Evolutionary conservation across 1,140 invertebrate species (phyloP), one percentile per base, ranked within the genome.

Genomic region (Conus ventricosus): DNA sequence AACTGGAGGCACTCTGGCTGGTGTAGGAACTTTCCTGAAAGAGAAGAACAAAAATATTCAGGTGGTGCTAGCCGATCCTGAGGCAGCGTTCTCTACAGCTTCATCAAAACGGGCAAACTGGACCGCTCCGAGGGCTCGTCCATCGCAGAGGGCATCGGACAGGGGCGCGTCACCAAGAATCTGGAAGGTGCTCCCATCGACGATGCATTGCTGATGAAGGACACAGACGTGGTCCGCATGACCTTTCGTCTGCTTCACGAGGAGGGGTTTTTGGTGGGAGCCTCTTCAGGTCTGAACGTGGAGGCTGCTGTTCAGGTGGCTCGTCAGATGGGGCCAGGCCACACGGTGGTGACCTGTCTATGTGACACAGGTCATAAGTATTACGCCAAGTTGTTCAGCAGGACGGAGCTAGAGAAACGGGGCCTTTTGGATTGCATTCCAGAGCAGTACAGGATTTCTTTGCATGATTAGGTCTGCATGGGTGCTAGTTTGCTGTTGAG

Each of bases 81-180:
- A 95, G 93, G 95, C 11, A 95, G 94, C 92, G 95, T 95, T 7
- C 90, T 95, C 51, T 95, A 94, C 87, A 1, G 57, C 86, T 95
- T 90, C 89, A 92, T 94, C 84, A 95, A 94, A 85, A 91, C 94
- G 88, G 95, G 95, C 55, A 94, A 94, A 85, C 86, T 95, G 23
- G 94, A 95, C 80, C 88, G 95, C 80, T 91, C 93, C n/a, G 94
- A 94, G 63, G 95, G 94, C 0, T 91, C 90, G 80, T 95, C 94
- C 57, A 95, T 95, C 27, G 94, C 95, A 60, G 95, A 95, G 90
- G 95, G 95, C 5, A 95, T 95, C 85, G 95, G 95, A 83, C 95
- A 95, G 92, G 95, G 95, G 84, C 92, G 95, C 17, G 91, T 95
- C 6, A 95, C 95, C 76, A 90, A 94, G 20, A 95, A 95, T 83